Percentiles rank a stretch among this genome's conserved stretches.
Conservation (phyloP, 2,113 vertebrate genomes). For the Passerina amoena region DNA sequence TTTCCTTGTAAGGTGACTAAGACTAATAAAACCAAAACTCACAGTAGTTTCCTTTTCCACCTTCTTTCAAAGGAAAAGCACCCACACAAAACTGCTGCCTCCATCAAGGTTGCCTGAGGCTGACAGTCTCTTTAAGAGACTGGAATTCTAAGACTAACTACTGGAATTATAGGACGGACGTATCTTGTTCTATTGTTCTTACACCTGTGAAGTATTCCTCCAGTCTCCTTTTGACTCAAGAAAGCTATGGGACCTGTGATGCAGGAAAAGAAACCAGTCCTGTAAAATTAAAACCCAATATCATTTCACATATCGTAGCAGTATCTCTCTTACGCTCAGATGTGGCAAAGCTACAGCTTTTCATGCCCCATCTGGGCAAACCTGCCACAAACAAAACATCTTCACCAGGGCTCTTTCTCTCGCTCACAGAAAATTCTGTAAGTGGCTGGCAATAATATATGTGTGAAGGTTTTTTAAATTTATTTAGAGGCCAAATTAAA, state of each 20-base stretch:
- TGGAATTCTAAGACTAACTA: not conserved
- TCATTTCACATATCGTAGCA: not conserved
- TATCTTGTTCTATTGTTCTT: not conserved
- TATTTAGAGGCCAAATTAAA: not conserved
- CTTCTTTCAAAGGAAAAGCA: not conserved
- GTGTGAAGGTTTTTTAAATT: not conserved
- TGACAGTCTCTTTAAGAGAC: not conserved
- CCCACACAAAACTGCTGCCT: not conserved
- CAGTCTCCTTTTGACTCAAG: not conserved
- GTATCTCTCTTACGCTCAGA: not conserved
- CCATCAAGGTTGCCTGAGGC: not conserved
- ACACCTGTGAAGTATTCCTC: not conserved
- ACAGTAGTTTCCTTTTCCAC: not conserved
- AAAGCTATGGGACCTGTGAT: not conserved
- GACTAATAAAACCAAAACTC: not conserved
- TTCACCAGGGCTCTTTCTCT: not conserved
- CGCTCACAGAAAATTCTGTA: not conserved
- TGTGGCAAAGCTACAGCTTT: not conserved
- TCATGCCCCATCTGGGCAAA: not conserved
- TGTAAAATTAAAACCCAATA: not conserved
- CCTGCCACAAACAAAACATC: not conserved
- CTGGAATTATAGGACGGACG: not conserved
- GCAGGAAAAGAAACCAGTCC: not conserved
- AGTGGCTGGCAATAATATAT: not conserved
- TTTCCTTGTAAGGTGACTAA: not conserved